Conservation (phyloP, 64 coral and sea anemone species). For the Cladopsammia gracilis region DNA sequence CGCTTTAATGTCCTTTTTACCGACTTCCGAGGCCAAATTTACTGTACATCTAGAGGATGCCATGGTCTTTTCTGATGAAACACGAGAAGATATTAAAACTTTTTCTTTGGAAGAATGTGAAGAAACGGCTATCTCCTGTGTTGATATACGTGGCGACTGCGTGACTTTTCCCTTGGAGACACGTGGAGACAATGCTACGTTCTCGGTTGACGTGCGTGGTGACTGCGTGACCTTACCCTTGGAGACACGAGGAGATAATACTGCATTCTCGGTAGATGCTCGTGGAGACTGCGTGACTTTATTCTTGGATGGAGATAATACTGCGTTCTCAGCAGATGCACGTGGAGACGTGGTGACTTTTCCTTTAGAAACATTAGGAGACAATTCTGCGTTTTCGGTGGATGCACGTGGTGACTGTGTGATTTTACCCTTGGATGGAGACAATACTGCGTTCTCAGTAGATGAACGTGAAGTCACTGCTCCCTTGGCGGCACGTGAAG, state of each 20-base stretch:
- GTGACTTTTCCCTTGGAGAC: not conserved
- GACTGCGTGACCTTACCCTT: not conserved
- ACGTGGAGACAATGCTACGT: not conserved
- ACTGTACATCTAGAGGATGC: not conserved
- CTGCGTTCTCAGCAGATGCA: not conserved
- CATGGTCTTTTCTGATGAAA: not conserved
- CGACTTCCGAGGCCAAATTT: not conserved
- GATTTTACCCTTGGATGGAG: slow-evolving; percentile 8
- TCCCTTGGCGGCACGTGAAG: not conserved
- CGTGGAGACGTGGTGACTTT: not conserved
- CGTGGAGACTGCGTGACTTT: not conserved
- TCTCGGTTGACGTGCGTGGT: not conserved
- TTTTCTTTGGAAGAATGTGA: not conserved
- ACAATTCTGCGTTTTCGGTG: not conserved
- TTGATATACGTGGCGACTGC: not conserved
- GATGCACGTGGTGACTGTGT: not conserved
- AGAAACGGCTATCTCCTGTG: not conserved
- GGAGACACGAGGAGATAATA: not conserved
- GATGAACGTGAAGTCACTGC: not conserved
- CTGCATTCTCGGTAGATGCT: not conserved
- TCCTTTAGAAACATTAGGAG: not conserved
- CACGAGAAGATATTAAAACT: no score
- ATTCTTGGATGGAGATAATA: slow-evolving; percentile 17
- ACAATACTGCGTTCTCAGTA: not conserved
- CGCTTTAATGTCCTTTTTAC: not conserved